Evolutionary conservation across 37 sponge, comb jelly and placozoan genomes (phyloP).

Genomic region (Ephydatia muelleri): DNA sequence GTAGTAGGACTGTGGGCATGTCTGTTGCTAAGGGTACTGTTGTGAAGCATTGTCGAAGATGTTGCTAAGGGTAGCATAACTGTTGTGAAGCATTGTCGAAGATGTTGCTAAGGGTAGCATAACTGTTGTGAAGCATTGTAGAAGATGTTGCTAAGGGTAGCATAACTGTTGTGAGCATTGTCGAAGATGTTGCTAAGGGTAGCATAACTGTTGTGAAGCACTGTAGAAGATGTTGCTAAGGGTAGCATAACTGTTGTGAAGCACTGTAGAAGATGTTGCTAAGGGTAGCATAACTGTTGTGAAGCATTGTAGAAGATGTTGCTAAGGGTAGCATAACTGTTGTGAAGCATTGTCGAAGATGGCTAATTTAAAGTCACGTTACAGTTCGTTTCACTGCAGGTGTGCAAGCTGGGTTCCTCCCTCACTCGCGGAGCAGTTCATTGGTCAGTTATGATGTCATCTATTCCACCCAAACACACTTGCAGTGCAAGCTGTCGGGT

Average conservation of each 20-base stretch:
- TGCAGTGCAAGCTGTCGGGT: constrained; percentile 13
- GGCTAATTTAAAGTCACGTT: too few relatives aligned
- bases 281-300: too few relatives aligned
- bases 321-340: not conserved
- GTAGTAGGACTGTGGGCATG: too few relatives aligned
- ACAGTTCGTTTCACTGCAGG: constrained; percentile 7
- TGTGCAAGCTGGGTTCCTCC: constrained; percentile 15
- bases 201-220: too few relatives aligned
- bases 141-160: too few relatives aligned
- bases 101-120: not conserved
- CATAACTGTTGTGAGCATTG: too few relatives aligned
- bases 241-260: not conserved
- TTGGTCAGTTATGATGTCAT: constrained; percentile 13
- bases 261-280: not conserved
- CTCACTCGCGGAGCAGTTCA: constrained; percentile 2
- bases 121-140: not conserved
- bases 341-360: too few relatives aligned
- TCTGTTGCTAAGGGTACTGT: not conserved
- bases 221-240: too few relatives aligned
- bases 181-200: too few relatives aligned
- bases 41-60: too few relatives aligned
- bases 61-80: constrained; percentile 5
- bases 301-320: too few relatives aligned
- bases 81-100: too few relatives aligned
- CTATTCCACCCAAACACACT: constrained; percentile 56